phyloP scores from a whole-genome alignment of 2,113 vertebrate species.

The Myrmophylax atrothorax region DNA sequence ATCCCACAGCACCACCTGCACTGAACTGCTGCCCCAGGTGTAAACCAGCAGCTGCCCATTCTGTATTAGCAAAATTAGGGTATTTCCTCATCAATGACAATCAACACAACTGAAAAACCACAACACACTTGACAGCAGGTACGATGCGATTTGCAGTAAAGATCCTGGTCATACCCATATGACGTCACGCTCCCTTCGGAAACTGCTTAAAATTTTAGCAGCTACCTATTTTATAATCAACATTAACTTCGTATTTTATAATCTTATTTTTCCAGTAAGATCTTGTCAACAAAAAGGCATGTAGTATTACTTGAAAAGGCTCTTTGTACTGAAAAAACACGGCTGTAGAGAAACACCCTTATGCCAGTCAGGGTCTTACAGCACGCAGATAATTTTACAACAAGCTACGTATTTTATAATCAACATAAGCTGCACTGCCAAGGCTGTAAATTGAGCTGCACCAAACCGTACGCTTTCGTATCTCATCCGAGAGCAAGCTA shows the following conservation, averaged over 20 bases:
- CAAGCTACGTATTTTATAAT: neutral
- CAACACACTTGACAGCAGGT: accelerated
- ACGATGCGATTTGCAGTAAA: accelerated
- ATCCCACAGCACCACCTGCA: neutral
- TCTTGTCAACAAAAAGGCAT: neutral
- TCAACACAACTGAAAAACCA: neutral
- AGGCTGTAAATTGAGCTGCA: neutral
- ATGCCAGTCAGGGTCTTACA: slow-evolving; percentile 66
- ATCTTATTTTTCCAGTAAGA: neutral
- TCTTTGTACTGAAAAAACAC: neutral
- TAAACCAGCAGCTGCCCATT: neutral
- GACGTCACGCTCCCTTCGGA: accelerated
- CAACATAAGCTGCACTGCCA: neutral
- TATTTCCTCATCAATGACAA: neutral
- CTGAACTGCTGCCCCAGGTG: neutral
- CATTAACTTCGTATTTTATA: neutral
- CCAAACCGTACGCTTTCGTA: accelerated
- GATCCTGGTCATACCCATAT: accelerated
- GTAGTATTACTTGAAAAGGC: neutral
- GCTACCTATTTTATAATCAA: accelerated
- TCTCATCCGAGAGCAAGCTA: accelerated
- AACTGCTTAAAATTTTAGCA: neutral
- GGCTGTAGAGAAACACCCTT: neutral
- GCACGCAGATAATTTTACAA: slow-evolving; percentile 76
- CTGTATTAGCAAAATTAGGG: accelerated